Evolutionary conservation across 2,888 invertebrate species (phyloP).

Genomic region (Campaea margaritaria): DNA sequence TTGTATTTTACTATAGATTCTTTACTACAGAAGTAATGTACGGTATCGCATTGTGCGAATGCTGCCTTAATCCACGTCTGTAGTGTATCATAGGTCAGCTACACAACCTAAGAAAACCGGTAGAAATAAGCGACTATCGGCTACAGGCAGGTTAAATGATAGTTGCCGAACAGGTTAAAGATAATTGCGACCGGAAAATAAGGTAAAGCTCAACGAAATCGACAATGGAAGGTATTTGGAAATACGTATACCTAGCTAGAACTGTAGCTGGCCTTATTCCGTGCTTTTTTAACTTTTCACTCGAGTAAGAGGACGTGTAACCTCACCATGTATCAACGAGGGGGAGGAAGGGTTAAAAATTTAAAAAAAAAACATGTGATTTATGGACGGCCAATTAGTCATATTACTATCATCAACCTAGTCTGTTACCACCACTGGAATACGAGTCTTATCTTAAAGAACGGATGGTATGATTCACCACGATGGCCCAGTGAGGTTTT

Average conservation of each 20-base stretch:
- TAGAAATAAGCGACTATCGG: conserved; percentile 12
- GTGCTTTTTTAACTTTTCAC: conserved; percentile 11
- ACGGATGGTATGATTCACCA: too few species aligned
- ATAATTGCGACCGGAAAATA: conserved; percentile 27
- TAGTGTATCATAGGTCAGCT: conserved; percentile 14
- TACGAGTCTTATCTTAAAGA: too few species aligned
- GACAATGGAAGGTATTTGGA: conserved; percentile 16
- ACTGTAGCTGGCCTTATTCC: conserved; percentile 8
- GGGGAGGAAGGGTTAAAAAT: too few species aligned
- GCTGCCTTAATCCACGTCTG: conserved; percentile 7
- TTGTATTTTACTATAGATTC: too few species aligned
- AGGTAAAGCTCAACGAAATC: conserved; percentile 18
- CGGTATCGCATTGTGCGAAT: not conserved
- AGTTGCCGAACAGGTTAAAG: conserved; percentile 28
- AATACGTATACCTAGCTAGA: not conserved
- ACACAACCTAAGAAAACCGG: conserved; percentile 6
- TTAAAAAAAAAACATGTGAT: too few species aligned
- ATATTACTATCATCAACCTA: not conserved
- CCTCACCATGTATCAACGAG: too few species aligned
- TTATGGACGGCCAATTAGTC: conserved; percentile 4
- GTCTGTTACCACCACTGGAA: too few species aligned
- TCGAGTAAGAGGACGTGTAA: not conserved
- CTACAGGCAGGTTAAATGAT: conserved; percentile 14
- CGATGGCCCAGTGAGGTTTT: too few species aligned
- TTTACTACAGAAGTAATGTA: not conserved